Conservation (phyloP, 2,113 vertebrate genomes). For the Ailurus styani region DNA sequence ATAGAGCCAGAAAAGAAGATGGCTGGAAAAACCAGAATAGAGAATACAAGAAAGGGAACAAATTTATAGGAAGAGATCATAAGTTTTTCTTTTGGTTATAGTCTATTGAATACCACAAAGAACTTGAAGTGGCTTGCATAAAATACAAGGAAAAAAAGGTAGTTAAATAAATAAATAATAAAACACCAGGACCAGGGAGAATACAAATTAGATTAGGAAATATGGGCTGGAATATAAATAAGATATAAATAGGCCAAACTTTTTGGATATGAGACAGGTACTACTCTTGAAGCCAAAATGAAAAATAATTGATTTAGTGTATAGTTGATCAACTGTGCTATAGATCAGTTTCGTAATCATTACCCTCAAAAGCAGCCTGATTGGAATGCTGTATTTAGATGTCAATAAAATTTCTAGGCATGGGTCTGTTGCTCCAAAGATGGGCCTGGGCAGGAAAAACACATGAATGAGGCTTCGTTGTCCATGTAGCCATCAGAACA, state of each 20-base stretch:
- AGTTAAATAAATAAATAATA: slow-evolving; percentile 18
- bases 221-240: not conserved
- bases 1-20: not conserved
- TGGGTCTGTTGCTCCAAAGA: not conserved
- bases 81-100: not conserved
- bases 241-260: not conserved
- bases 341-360: not conserved
- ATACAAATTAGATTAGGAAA: slow-evolving; percentile 4
- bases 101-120: not conserved
- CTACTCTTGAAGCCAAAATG: not conserved
- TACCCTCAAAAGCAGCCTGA: not conserved
- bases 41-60: not conserved
- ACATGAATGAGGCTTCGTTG: not conserved
- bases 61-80: not conserved
- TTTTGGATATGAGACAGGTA: not conserved
- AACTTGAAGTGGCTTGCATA: not conserved
- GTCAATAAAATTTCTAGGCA: not conserved
- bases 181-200: not conserved
- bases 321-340: not conserved
- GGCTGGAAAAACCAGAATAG: not conserved
- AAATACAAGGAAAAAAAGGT: not conserved
- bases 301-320: not conserved
- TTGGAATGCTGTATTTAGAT: not conserved
- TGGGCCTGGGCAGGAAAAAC: not conserved
- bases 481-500: not conserved